Evolutionary conservation across 2,888 invertebrate species (phyloP).

Genomic region (Gymnocheta viridis): DNA sequence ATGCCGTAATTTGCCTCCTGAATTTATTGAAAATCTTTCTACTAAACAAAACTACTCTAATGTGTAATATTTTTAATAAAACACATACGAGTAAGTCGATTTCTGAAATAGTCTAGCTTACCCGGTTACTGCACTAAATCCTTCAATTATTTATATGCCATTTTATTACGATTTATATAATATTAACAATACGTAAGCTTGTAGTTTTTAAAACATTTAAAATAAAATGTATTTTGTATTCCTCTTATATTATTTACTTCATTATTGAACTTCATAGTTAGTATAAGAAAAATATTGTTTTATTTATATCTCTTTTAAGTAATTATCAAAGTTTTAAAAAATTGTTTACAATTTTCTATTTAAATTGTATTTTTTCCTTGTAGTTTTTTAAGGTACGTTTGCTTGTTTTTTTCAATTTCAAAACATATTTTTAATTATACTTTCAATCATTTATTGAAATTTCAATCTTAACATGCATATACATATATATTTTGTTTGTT

Average conservation of each 20-base stretch:
- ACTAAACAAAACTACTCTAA: too few relatives aligned
- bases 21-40: background rate
- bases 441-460: slow-evolving; percentile 23
- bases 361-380: slow-evolving; percentile 31
- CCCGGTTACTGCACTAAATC: background rate
- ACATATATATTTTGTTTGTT: slow-evolving; percentile 6
- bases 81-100: too few relatives aligned
- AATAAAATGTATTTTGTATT: slow-evolving; percentile 47
- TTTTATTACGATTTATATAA: slow-evolving; percentile 16
- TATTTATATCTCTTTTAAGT: slow-evolving; percentile 43
- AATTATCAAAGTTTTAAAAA: slow-evolving; percentile 33
- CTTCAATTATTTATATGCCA: slow-evolving; percentile 31
- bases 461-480: slow-evolving; percentile 39
- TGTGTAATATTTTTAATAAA: too few relatives aligned
- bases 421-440: slow-evolving; percentile 4
- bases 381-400: slow-evolving; percentile 56
- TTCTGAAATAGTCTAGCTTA: too few relatives aligned
- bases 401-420: slow-evolving; percentile 14
- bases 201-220: slow-evolving; percentile 58
- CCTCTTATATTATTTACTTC: slow-evolving; percentile 16
- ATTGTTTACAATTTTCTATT: slow-evolving; percentile 27
- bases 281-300: slow-evolving; percentile 55
- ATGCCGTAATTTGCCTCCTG: too few relatives aligned
- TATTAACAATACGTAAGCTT: slow-evolving; percentile 43
- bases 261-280: slow-evolving; percentile 36